Conservation (phyloP, 2,888 invertebrate genomes). For the Fragum fragum region DNA sequence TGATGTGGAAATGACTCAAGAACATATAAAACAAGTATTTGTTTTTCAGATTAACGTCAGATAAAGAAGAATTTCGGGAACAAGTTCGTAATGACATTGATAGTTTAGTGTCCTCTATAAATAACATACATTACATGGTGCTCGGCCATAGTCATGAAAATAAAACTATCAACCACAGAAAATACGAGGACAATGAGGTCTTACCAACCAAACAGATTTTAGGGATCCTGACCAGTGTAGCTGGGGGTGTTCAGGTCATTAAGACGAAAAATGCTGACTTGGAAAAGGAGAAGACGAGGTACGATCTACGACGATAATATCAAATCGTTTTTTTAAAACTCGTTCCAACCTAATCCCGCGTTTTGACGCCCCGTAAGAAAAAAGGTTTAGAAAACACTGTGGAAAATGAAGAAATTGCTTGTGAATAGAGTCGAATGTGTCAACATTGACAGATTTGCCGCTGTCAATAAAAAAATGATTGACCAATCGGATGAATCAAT, state of each 20-base stretch:
- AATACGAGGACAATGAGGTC: conserved; percentile 44
- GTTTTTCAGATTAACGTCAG: conserved; percentile 34
- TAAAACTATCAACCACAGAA: conserved; percentile 5
- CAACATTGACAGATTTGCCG: too few species aligned
- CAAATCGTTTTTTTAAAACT: too few species aligned
- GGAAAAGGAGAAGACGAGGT: conserved; percentile 32
- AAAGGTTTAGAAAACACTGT: too few species aligned
- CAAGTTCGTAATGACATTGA: conserved; percentile 54
- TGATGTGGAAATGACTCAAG: too few species aligned
- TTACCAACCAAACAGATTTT: conserved; percentile 59
- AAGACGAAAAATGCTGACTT: conserved; percentile 44
- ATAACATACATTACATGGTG: conserved; percentile 59
- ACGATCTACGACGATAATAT: too few species aligned
- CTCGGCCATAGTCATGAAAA: conserved; percentile 45
- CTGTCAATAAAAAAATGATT: too few species aligned
- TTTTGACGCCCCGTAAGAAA: too few species aligned
- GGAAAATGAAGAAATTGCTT: too few species aligned
- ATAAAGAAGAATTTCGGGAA: conserved; percentile 52
- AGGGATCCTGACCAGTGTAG: conserved; percentile 49
- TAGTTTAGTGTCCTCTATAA: conserved; percentile 51
- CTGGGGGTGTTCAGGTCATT: conserved; percentile 53
- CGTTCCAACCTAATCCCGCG: too few species aligned
- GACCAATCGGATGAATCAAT: too few species aligned
- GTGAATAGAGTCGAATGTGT: too few species aligned
- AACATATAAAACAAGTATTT: too few species aligned